phyloP scores from a whole-genome alignment of 2,888 invertebrate species.

The Euproctis similis region DNA sequence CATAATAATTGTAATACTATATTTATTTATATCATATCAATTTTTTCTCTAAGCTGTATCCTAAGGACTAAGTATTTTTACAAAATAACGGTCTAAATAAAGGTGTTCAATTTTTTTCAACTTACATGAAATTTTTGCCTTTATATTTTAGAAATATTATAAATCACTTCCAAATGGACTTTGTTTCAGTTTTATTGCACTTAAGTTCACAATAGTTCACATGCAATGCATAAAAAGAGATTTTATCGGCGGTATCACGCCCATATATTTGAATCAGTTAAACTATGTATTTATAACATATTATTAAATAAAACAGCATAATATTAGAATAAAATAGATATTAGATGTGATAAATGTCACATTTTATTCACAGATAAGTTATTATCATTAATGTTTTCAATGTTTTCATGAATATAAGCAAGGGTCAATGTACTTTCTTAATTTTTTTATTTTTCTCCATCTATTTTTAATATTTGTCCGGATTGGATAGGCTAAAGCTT shows the following conservation, averaged over 20 bases:
- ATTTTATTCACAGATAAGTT: constrained; percentile 40
- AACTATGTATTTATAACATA: constrained; percentile 11
- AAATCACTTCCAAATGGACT: constrained; percentile 3
- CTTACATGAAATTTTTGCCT: too few relatives aligned
- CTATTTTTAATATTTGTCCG: too few relatives aligned
- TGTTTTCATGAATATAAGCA: constrained; percentile 33
- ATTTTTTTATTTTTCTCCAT: too few relatives aligned
- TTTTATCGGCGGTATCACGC: constrained; percentile 31
- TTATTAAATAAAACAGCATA: neutral
- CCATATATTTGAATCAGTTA: constrained; percentile 19
- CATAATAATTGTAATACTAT: too few relatives aligned
- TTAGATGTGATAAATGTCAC: constrained; percentile 22
- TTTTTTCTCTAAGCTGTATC: too few relatives aligned
- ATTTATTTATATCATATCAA: too few relatives aligned
- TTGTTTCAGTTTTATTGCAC: constrained; percentile 13
- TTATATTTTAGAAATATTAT: too few relatives aligned
- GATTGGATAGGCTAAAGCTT: too few relatives aligned
- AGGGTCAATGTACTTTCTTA: constrained; percentile 60
- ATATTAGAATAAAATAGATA: constrained; percentile 5
- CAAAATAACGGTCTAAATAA: too few relatives aligned
- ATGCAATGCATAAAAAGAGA: constrained; percentile 22
- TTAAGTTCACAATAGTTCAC: constrained; percentile 10
- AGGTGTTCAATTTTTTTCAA: too few relatives aligned
- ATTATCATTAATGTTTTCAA: too few relatives aligned
- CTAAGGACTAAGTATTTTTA: too few relatives aligned